Conservation (phyloP, 2,888 invertebrate genomes). For the Herminia tarsipennalis region DNA sequence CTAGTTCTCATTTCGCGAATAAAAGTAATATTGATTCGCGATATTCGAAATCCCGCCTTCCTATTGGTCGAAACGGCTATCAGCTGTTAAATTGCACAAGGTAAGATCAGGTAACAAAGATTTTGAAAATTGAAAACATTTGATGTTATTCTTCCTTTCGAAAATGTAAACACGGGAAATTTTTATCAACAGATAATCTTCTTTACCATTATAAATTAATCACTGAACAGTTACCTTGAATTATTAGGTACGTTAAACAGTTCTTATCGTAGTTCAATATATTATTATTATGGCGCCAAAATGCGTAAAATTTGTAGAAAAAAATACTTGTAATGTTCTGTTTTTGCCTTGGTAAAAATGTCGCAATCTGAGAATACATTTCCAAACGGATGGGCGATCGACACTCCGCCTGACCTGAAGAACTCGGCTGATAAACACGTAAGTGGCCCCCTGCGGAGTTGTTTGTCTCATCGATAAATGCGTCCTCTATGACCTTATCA, state of each 20-base stretch:
- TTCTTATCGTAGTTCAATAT: too few relatives aligned
- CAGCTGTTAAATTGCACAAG: constrained; percentile 21
- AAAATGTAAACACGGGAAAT: constrained; percentile 27
- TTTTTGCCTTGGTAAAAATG: constrained; percentile 51
- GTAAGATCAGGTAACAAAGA: not conserved
- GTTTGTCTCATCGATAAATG: constrained; percentile 71
- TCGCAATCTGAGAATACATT: constrained; percentile 62
- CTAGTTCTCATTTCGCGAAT: too few relatives aligned
- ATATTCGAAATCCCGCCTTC: too few relatives aligned
- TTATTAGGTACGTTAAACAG: constrained; percentile 11
- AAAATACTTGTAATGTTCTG: constrained; percentile 40
- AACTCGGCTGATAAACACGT: constrained; percentile 73
- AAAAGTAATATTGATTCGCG: too few relatives aligned
- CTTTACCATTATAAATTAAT: constrained; percentile 9
- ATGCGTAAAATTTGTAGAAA: constrained; percentile 34
- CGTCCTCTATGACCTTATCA: constrained; percentile 64
- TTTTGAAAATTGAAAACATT: too few relatives aligned
- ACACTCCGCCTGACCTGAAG: constrained; percentile 75
- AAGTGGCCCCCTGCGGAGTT: constrained; percentile 81
- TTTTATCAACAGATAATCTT: constrained; percentile 24
- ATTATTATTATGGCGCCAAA: constrained; percentile 32
- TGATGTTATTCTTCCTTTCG: not conserved
- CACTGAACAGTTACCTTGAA: not conserved
- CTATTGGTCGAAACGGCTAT: too few relatives aligned
- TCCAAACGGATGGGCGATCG: constrained; percentile 80